Evolutionary conservation across 2,797 vertebrate species (phyloP).

Genomic region (Semaprochilodus insignis): DNA sequence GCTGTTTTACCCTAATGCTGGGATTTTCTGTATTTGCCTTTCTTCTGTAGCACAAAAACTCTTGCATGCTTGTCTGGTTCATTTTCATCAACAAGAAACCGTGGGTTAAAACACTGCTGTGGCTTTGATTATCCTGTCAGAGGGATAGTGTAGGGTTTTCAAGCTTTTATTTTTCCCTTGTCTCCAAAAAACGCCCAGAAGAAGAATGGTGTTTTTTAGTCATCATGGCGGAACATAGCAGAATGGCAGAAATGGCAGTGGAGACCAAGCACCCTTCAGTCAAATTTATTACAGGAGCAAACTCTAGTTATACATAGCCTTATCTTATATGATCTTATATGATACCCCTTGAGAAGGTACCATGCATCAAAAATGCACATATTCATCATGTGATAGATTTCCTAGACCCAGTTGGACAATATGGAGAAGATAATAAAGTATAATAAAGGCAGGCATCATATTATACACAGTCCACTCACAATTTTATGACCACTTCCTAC

Average conservation of each 20-base stretch:
- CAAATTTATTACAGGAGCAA: background rate
- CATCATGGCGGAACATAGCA: background rate
- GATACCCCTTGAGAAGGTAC: background rate
- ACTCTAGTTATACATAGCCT: background rate
- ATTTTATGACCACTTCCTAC: no score
- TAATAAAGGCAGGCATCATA: no score
- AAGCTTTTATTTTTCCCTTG: background rate
- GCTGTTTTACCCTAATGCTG: slow-evolving; percentile 4
- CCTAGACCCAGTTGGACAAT: no score
- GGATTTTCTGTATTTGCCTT: background rate
- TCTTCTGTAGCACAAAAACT: background rate
- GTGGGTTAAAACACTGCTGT: slow-evolving; percentile 7
- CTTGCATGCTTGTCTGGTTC: background rate
- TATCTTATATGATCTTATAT: background rate
- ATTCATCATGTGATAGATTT: background rate
- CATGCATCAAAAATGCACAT: background rate
- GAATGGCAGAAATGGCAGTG: background rate
- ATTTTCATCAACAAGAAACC: background rate
- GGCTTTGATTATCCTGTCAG: slow-evolving; percentile 7
- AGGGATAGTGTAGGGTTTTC: background rate
- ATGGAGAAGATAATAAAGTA: no score
- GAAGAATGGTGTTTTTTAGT: background rate
- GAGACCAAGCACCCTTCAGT: background rate
- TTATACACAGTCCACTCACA: no score
- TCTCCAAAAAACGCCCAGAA: background rate